Percentiles rank a stretch among this genome's conserved stretches.
Conservation (phyloP, 2,797 vertebrate species). For the Hippoglossus hippoglossus region DNA sequence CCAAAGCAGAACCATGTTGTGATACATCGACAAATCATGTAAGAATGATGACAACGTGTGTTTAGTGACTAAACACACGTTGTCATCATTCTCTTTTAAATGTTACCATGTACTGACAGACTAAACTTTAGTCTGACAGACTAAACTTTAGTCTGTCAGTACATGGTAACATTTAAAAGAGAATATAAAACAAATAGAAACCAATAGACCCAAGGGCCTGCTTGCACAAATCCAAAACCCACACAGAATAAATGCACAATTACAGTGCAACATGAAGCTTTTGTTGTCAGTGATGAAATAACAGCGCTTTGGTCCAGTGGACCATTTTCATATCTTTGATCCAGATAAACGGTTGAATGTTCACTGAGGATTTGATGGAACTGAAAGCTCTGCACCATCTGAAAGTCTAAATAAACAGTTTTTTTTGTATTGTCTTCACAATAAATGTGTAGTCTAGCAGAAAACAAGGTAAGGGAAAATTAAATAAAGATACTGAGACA, state of each 20-base stretch:
- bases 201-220: background rate
- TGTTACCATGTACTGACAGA: no score
- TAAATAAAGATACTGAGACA: background rate
- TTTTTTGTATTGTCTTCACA: background rate
- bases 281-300: slow-evolving; percentile 1
- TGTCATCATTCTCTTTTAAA: no score
- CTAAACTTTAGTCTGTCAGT: background rate
- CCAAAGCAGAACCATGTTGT: no score
- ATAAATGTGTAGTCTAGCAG: background rate
- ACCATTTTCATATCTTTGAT: background rate
- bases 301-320: background rate
- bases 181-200: background rate
- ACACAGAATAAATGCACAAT: background rate
- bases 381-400: background rate
- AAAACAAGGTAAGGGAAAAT: background rate
- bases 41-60: background rate
- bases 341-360: background rate
- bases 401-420: no score
- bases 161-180: background rate
- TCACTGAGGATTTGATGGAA: background rate
- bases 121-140: no score
- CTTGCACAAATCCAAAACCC: background rate
- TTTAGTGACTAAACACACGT: no score
- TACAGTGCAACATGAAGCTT: background rate
- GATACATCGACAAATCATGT: background rate